Evolutionary conservation across 2,113 vertebrate genomes (phyloP).

Genomic region (Apistogramma diplotaenia): DNA sequence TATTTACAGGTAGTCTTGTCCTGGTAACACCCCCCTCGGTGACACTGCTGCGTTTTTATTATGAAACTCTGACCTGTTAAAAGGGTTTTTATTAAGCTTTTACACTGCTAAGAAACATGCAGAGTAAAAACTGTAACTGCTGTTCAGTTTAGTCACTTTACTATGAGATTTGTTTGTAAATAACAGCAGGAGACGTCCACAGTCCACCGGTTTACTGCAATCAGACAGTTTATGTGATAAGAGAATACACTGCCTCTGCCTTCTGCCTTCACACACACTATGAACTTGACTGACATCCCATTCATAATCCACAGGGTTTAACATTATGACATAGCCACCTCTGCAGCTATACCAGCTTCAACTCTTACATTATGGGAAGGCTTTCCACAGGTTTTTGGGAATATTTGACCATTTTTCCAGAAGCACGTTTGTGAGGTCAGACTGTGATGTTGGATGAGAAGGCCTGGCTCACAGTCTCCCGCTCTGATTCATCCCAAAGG

Average conservation of each 20-base stretch:
- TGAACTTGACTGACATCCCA: too few relatives aligned
- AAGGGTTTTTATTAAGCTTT: background rate
- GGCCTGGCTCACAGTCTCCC: too few relatives aligned
- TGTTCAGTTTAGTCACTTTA: background rate
- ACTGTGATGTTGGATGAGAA: too few relatives aligned
- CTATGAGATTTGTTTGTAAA: background rate
- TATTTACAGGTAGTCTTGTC: background rate
- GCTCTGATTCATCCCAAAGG: too few relatives aligned
- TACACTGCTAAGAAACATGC: background rate
- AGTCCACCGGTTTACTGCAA: background rate
- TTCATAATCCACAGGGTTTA: too few relatives aligned
- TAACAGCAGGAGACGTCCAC: background rate
- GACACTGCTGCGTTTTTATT: background rate
- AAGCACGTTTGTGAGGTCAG: too few relatives aligned
- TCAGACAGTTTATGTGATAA: background rate
- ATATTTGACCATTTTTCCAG: too few relatives aligned
- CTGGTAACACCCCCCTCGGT: background rate
- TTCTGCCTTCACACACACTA: too few relatives aligned
- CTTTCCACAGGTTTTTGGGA: too few relatives aligned
- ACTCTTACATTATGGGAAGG: too few relatives aligned
- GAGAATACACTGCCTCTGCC: background rate
- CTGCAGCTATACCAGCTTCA: too few relatives aligned
- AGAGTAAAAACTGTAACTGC: fast-evolving
- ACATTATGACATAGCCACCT: too few relatives aligned
- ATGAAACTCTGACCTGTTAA: background rate